These are phyloP conservation scores for Cantharis rustica DNA, from an alignment of 2,888 invertebrate species.

Conservation along the genomic window DNA sequence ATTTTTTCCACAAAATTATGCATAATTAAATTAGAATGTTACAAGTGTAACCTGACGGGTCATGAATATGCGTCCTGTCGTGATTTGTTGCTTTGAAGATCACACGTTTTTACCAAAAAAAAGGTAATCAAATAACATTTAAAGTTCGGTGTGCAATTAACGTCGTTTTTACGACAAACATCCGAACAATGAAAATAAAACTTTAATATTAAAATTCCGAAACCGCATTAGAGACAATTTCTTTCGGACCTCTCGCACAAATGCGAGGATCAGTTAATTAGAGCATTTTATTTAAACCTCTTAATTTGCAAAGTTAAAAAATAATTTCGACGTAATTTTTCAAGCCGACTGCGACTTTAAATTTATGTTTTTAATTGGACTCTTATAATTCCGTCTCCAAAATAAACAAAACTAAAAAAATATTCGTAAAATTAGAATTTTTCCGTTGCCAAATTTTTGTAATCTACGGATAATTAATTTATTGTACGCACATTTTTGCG, in stretches of 20 bases:
- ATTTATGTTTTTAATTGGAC: neutral
- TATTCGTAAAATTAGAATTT: neutral
- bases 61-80: neutral
- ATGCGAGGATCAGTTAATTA: neutral
- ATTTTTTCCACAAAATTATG: neutral
- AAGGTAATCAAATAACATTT: neutral
- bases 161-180: neutral
- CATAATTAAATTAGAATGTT: neutral
- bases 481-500: neutral
- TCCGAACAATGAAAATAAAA: neutral
- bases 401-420: neutral
- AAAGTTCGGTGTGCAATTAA: neutral
- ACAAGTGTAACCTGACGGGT: neutral
- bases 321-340: neutral
- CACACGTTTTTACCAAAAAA: neutral
- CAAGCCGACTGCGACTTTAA: neutral
- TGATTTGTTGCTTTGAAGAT: neutral
- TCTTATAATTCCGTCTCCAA: neutral
- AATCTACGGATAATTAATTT: neutral
- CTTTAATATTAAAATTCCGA: neutral
- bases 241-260: neutral
- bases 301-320: neutral
- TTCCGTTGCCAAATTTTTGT: neutral
- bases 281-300: neutral
- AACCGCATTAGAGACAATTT: neutral